Evolutionary conservation across 2,797 vertebrate species (phyloP), one percentile per base, ranked within the genome.

Genomic region (Danionella dracula): DNA sequence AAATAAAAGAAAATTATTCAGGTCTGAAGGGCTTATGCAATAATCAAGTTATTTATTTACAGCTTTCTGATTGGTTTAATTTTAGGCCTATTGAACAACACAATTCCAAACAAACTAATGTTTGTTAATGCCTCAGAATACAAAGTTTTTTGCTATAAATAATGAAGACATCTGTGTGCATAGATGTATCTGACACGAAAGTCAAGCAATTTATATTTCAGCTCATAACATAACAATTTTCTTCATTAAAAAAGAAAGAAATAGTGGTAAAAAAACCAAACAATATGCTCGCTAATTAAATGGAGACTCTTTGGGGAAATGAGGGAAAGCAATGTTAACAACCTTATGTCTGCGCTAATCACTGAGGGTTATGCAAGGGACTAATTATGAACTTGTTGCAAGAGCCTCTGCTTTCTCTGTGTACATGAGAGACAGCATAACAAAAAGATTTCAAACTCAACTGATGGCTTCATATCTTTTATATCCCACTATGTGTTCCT

Each of bases 361-460:
- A 79, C 78, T 31, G 59, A 45, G 60, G 68, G 76, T 76, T 76
- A 79, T 54, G 65, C 78, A 70, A 63, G 71, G 17, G 60, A 68
- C 79, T 81, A 81, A 77, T 82, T 79, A 81, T 72, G 68, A 81
- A 68, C 66, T 76, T 70, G 69, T 68, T 75, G 75, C 76, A 78
- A 75, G 72, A 72, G 68, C 67, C 51, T 37, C 60, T 61, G 62
- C 49, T 74, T 19, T 31, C 55, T 42, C 69, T 51, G 6, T 6
- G 3, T 6, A 71, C 60, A 50, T 8, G 51, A 72, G 62, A 73
- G 68, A 49, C 46, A 20, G 40, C 29, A 62, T 38, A 66, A 38
- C 49, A 20, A 59, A 62, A 68, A 54, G 41, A 55, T 64, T 68
- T 57, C 40, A 20, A 42, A 69, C 66, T 57, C 48, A 49, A 44